These are phyloP conservation scores for Grus americana DNA, from an alignment of 2,113 vertebrate species.

Conservation along the genomic window DNA sequence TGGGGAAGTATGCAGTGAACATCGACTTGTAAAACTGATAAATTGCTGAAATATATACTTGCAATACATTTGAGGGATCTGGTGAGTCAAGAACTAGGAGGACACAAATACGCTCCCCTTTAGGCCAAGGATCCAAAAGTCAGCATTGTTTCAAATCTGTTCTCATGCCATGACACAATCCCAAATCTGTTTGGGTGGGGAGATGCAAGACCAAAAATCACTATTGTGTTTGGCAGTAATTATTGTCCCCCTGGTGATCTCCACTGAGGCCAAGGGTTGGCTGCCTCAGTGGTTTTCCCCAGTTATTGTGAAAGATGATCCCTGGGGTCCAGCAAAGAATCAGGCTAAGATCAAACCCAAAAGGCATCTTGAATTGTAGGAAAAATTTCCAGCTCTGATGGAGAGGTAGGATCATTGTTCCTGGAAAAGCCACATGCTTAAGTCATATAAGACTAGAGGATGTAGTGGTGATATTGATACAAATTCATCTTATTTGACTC, in stretches of 20 bases:
- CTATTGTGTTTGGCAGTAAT: background rate
- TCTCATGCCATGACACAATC: background rate
- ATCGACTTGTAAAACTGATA: background rate
- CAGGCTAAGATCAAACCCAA: background rate
- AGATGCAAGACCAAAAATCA: background rate
- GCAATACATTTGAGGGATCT: background rate
- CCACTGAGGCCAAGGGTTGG: background rate
- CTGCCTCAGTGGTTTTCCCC: background rate
- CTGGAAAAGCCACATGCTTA: background rate
- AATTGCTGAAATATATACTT: background rate
- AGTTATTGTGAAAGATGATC: background rate
- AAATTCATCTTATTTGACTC: background rate
- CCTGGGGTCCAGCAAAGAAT: background rate
- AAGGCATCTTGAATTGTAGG: background rate
- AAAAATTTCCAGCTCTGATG: background rate
- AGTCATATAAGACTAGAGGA: background rate
- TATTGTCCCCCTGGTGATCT: background rate
- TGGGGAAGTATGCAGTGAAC: no score
- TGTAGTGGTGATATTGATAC: background rate
- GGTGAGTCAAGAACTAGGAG: rapidly evolving
- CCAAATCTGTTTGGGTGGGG: background rate
- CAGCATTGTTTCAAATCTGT: background rate
- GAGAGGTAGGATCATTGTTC: background rate
- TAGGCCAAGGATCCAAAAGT: background rate
- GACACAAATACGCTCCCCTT: background rate